Evolutionary conservation across 2,113 vertebrate species (phyloP).

Genomic region (Lophotis ruficrista): DNA sequence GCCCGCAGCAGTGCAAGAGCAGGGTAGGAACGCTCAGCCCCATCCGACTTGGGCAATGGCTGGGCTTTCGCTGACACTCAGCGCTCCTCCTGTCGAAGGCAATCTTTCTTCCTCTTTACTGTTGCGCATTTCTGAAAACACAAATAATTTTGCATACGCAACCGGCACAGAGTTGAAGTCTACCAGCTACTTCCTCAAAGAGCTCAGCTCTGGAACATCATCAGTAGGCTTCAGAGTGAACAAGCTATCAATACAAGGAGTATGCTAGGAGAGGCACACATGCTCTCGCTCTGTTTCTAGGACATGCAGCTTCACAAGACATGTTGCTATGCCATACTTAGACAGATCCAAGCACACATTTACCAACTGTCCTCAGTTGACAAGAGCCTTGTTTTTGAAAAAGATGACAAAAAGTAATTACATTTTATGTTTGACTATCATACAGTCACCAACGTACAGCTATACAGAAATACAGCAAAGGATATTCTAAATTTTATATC

Average conservation of each 20-base stretch:
- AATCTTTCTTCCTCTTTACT: not conserved
- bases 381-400: not conserved
- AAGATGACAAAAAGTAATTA: not conserved
- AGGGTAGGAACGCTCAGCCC: not conserved
- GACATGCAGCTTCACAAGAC: not conserved
- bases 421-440: not conserved
- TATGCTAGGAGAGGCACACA: not conserved
- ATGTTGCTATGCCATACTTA: no score
- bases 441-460: not conserved
- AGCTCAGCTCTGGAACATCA: not conserved
- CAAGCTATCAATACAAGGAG: not conserved
- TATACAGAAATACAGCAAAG: not conserved
- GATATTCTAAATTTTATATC: not conserved
- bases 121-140: not conserved
- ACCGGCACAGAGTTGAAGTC: not conserved
- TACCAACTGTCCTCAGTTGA: not conserved
- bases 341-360: not conserved
- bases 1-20: not conserved
- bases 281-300: not conserved
- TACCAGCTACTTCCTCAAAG: not conserved
- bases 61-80: not conserved
- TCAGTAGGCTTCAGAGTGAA: not conserved
- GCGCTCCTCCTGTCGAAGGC: not conserved
- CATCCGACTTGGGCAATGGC: accelerated
- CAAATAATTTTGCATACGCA: accelerated